Conservation (phyloP, 2,113 vertebrate genomes). For the Uropsilus gracilis region DNA sequence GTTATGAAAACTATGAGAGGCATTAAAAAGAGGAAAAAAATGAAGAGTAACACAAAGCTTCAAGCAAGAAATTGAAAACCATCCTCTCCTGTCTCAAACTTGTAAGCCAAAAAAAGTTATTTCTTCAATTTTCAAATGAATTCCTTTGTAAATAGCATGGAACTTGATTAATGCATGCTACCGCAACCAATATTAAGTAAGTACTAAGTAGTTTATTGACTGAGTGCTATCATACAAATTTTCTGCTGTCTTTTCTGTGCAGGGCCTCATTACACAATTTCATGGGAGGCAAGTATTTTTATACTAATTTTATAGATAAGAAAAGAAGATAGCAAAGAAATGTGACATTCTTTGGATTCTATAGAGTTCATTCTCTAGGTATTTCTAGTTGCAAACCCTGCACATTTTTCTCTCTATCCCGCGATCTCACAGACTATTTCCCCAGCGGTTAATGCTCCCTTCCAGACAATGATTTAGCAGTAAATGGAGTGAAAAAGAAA, state of each 20-base stretch:
- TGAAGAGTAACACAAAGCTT: not conserved
- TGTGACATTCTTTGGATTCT: conserved; percentile 1
- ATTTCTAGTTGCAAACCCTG: not conserved
- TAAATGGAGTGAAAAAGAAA: not conserved
- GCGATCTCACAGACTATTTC: not conserved
- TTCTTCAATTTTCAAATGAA: not conserved
- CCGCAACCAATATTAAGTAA: not conserved
- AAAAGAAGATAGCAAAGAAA: not conserved
- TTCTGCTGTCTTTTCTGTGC: not conserved
- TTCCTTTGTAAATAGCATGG: not conserved
- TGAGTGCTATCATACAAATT: not conserved
- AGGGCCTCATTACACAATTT: not conserved
- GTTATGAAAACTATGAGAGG: not conserved
- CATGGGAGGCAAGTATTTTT: not conserved
- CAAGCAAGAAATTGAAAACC: not conserved
- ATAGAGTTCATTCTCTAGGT: not conserved
- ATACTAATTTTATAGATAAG: not conserved
- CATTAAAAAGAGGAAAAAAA: not conserved
- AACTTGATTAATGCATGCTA: not conserved
- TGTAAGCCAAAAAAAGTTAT: too few species aligned
- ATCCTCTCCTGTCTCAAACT: too few species aligned
- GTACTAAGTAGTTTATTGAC: not conserved
- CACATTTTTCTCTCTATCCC: not conserved
- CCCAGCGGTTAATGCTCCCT: not conserved
- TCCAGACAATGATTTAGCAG: not conserved